Base-by-base conservation (phyloP, 2,888 invertebrate genomes). In the Anticlea derivata region DNA sequence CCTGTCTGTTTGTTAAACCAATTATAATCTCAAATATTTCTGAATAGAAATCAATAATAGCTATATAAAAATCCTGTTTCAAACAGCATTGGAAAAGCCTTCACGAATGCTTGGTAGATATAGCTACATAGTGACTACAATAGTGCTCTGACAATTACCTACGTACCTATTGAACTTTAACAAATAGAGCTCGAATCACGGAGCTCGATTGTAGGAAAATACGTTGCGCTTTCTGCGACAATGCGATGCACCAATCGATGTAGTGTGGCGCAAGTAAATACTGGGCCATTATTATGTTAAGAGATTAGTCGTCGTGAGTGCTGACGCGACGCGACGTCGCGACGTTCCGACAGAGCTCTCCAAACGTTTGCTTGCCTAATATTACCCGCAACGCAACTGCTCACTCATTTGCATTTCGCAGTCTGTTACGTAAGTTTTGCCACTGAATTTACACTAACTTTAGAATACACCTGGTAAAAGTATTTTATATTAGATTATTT, bases 341-440 rank as follows among this genome's bases (percentile, higher is more conserved):
- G 17, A 44, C 55, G 33, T 59, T 45, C 50, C 51, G 49, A 35
- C 57, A 51, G 57, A 63, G 60, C 66, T 69, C 61, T 50, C 62
- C 72, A 72, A 80, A 73, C 74, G 71, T 77, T 78, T 74, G 69
- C 73, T 67, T 60, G 68, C 65, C 68, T 68, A 68, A 65, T 67
- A 68, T 68, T 65, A 61, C 67, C 70, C 65, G 4, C 17, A n/a
- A 2, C 17, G 61, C 71, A 75, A 76, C 74, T 69, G 73, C 68
- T 70, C 68, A 58, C 68, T 77, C 74, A 80, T 83, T 82, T 82
- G 75, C 80, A 81, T 83, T 75, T 76, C 62, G 60, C 70, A 73
- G 71, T 67, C 69, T 73, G 73, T 72, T 72, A 64, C 61, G 59
- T 73, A 69, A 73, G 66, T 67, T 59, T 63, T 68, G 57, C 60